Evolutionary conservation across 2,113 vertebrate genomes (phyloP), one percentile per base, ranked within the genome.

Genomic region (Condylura cristata): DNA sequence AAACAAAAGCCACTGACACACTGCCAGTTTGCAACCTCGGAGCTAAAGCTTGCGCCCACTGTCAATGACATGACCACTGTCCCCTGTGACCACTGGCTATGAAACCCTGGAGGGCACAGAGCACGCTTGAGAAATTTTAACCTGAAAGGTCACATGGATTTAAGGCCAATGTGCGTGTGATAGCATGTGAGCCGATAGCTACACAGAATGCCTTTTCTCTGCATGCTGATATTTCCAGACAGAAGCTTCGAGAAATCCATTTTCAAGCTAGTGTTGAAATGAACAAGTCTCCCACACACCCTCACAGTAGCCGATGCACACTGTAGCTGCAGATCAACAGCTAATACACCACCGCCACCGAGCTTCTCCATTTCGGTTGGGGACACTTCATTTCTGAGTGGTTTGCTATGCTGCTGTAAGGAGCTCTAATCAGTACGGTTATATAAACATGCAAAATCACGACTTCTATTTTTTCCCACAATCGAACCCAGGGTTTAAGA

Each of bases 401-500:
- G 56, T 86, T 68, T 34, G 28, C 26, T 58, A 82, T 94, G 65
- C 44, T 89, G 37, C 83, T 90, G 89, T 94, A 96, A 93, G 92
- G 82, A 76, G 84, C 85, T 70, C 65, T 96, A 70, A 94, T 95
- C 84, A 90, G 34, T 89, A 65, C 51, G 44, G 81, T 97, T 95
- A 96, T 44, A 96, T 91, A 96, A 95, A 97, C 91, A 97, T 87
- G 85, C 92, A 93, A 93, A 85, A 44, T 84, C 68, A 90, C 44
- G 39, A 72, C 94, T 96, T 91, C 66, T 87, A 89, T 89, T 90
- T 94, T 95, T 86, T 13, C 6, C 80, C 48, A 76, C 89, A 85
- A 86, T 93, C 93, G 92, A 94, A 91, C 4, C 46, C 72, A 86
- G 44, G 89, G 91, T 90, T 83, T 80, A 90, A 94, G 80, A 85